These are phyloP conservation scores for Nerophis lumbriciformis DNA, from an alignment of 2,113 vertebrate genomes.

Conservation along the genomic window DNA sequence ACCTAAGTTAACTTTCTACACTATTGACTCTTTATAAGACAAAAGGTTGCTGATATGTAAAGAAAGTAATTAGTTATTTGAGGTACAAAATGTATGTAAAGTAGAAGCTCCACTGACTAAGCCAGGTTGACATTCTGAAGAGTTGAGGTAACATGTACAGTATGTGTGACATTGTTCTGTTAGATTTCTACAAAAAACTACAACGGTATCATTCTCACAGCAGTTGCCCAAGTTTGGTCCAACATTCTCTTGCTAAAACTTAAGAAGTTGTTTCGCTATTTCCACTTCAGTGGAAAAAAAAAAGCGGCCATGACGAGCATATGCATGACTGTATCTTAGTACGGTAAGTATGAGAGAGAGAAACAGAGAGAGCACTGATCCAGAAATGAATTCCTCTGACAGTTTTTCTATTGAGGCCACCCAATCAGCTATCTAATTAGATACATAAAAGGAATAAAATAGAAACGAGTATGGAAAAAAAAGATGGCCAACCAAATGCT, in stretches of 20 bases:
- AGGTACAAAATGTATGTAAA: no score
- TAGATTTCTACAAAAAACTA: neutral
- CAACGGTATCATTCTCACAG: neutral
- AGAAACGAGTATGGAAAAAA: neutral
- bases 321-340: constrained; percentile 7
- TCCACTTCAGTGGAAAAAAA: constrained; percentile 1
- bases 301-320: neutral
- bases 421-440: constrained; percentile 61
- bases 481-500: neutral
- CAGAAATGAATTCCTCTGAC: constrained; percentile 60
- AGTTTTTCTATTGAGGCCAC: constrained; percentile 49
- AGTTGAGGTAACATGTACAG: neutral
- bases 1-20: no score
- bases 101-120: neutral
- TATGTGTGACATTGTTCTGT: constrained; percentile 9
- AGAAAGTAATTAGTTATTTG: no score
- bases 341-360: constrained; percentile 20
- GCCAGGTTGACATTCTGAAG: neutral
- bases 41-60: no score
- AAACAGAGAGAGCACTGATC: constrained; percentile 41
- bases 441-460: constrained; percentile 18
- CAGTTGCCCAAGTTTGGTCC: neutral
- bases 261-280: neutral
- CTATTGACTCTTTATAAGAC: no score
- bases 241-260: neutral